Evolutionary conservation across 2,113 vertebrate genomes (phyloP), one percentile per base, ranked within the genome.

Genomic region (Maccullochella peelii): DNA sequence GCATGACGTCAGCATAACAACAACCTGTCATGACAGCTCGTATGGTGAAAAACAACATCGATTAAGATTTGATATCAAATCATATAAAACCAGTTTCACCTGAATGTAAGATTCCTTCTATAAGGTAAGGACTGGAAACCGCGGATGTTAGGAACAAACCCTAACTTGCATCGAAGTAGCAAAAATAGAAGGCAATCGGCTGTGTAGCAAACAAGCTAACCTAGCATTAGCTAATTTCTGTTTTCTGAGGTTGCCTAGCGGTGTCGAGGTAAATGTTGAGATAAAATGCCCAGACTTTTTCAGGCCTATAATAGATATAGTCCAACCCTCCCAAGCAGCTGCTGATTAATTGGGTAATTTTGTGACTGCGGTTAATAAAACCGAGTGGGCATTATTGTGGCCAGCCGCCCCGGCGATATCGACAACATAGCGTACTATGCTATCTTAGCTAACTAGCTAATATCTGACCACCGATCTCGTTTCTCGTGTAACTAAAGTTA

Each of bases 1-100:
- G 2, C 15, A 47, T 94, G 92, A 95, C 92, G 94, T 95, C 93
- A 91, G 84, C 63, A 95, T 90, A 92, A 94, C 92, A 95, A 94
- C 92, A 95, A 93, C 68, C 85, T 91, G 89, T 86, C 90, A 91
- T 92, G 91, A 93, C 80, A 88, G 74, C 81, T 91, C 84, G 80
- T 67, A 76, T 73, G 79, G 14, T 57, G 68, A 14, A 9, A 23
- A 50, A 88, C 91, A 80, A 16, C 65, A 81, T 66, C 77, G 65
- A 79, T 75, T 61, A 78, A 79, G 47, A 76, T 82, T 89, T 82
- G 14, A 81, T 73, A 78, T 79, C 12, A 61, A 65, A 61, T 30
- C 50, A 55, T 25, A 80, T 58, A 42, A 20, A 81, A 12, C 16
- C 30, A 0, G 8, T 58, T 49, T 47, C 30, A 68, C 6, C 63